Evolutionary conservation across 2,113 vertebrate genomes (phyloP).

Genomic region (Pimephales promelas): DNA sequence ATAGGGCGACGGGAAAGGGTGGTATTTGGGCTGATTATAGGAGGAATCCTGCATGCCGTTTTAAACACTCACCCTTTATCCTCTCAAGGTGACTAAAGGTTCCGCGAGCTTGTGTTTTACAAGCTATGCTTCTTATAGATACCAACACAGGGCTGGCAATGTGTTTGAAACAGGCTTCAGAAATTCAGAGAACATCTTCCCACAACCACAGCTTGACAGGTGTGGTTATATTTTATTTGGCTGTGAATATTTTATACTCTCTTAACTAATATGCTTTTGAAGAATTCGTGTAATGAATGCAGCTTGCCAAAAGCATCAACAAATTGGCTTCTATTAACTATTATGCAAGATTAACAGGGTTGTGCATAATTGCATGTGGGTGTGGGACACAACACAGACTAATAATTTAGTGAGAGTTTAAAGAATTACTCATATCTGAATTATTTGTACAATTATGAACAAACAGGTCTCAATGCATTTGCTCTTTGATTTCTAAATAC

Average conservation of each 20-base stretch:
- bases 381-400: neutral
- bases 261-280: neutral
- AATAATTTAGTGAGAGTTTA: conserved; percentile 1
- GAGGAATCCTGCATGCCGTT: conserved; percentile 70
- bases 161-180: neutral
- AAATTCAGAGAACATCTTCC: conserved; percentile 4
- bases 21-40: conserved; percentile 72
- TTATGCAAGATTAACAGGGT: conserved; percentile 2
- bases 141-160: neutral
- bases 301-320: conserved; percentile 10
- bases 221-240: conserved; percentile 20
- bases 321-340: conserved; percentile 4
- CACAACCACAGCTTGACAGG: conserved; percentile 34
- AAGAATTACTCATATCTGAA: conserved; percentile 32
- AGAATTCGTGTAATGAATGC: conserved; percentile 1
- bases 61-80: conserved; percentile 72
- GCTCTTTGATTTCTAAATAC: conserved; percentile 38
- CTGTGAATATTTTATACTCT: conserved; percentile 11
- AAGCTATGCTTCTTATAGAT: neutral
- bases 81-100: conserved; percentile 41
- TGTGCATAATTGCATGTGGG: neutral
- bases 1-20: conserved; percentile 45
- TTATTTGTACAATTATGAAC: neutral
- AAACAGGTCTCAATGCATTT: conserved; percentile 5
- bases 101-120: conserved; percentile 12